A percentile compares a stretch with the other conserved stretches of the same genome.
Conservation (phyloP, 2,888 invertebrate genomes). For the Folsomia manolachei region DNA sequence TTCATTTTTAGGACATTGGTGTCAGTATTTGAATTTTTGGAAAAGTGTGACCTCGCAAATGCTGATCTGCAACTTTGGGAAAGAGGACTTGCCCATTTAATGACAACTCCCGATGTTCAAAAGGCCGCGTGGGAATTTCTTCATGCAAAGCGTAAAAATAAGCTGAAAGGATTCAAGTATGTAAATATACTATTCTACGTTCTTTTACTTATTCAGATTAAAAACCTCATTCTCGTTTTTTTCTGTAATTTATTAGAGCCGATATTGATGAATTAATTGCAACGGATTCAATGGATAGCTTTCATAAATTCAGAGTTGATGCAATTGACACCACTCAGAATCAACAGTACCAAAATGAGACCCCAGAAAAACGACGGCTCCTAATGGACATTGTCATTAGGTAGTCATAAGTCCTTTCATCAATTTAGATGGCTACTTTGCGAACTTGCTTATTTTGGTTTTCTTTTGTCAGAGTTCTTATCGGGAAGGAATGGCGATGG, state of each 20-base stretch:
- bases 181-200: too few species aligned
- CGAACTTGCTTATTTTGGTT: background rate
- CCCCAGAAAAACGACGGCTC: conserved; percentile 24
- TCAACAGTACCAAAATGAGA: conserved; percentile 41
- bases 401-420: background rate
- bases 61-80: conserved; percentile 38
- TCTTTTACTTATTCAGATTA: background rate
- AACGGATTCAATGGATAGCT: conserved; percentile 36
- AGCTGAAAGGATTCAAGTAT: conserved; percentile 41
- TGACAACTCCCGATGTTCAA: conserved; percentile 31
- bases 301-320: conserved; percentile 38
- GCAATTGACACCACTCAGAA: conserved; percentile 37
- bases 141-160: conserved; percentile 37
- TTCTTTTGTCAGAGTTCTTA: conserved; percentile 24
- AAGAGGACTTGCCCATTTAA: conserved; percentile 29
- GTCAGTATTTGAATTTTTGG: conserved; percentile 37
- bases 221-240: too few species aligned
- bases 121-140: conserved; percentile 42
- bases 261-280: conserved; percentile 40
- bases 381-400: conserved; percentile 39
- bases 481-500: conserved; percentile 41
- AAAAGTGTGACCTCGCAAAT: conserved; percentile 35
- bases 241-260: conserved; percentile 22
- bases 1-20: conserved; percentile 24
- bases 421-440: background rate